Evolutionary conservation across 2,888 invertebrate species (phyloP), one percentile per base, ranked within the genome.

Genomic region (Drosophila subquinaria): DNA sequence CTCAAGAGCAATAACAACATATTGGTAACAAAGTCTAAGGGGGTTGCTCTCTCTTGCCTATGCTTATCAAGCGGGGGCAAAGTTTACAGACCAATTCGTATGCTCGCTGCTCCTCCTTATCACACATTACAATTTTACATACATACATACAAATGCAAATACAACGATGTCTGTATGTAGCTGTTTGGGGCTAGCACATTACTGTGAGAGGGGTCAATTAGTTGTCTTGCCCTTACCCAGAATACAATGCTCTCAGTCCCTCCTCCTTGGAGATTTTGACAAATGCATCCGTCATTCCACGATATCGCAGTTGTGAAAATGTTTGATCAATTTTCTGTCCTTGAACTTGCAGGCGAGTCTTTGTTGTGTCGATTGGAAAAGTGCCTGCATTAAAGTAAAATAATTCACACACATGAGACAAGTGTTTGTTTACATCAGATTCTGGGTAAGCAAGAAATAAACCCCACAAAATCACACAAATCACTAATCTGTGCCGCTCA

Each of bases 281-380:
- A 69, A 98, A 95, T 87, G 98, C 98, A 95, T 98, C 98, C 56
- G 96, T 94, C 98, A 98, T 98, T 67, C 98, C 98, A 65, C 95
- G 95, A 92, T 98, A 98, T 79, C 95, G 95, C 30, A 97, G 93
- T 88, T 95, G 94, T 57, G 96, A 95, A 94, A 96, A 95, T 69
- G 95, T 95, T 80, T 95, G 94, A 92, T 97, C 97, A 72, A 96
- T 95, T 91, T 95, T 96, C 93, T 98, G 98, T 1, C 98, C 98
- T 93, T 98, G 98, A 90, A 98, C 95, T 94, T 98, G 98, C 23
- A 98, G 95, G 79, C 98, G 95, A 17, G 98, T 98, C 94, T 98
- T 98, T 23, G 98, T 97, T 35, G 98, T 97, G 93, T 98, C 98
- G 83, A 98, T 96, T n/a, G 98, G 98, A 94, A 98, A 98, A 43